Evolutionary conservation across 2,888 invertebrate genomes (phyloP).

Genomic region (Chrysolina americana): DNA sequence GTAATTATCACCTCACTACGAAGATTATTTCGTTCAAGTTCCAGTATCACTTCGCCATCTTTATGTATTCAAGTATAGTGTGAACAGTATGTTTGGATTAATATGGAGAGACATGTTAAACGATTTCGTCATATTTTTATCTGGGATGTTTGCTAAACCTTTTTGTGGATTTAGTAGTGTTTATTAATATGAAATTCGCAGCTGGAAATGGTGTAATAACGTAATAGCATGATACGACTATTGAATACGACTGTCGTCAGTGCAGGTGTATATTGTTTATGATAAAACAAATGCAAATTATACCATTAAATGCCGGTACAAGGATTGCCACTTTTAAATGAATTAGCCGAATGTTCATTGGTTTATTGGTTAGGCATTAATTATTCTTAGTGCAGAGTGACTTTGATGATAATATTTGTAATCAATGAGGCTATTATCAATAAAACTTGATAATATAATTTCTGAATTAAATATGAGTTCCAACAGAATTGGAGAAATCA

Average conservation of each 20-base stretch:
- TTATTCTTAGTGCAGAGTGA: too few relatives aligned
- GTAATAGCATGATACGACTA: constrained; percentile 12
- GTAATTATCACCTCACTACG: constrained; percentile 16
- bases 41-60: constrained; percentile 40
- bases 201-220: not conserved
- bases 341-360: constrained; percentile 17
- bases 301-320: constrained; percentile 49
- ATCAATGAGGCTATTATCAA: too few relatives aligned
- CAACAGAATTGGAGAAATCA: too few relatives aligned
- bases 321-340: constrained; percentile 42
- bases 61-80: constrained; percentile 57
- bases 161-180: constrained; percentile 39
- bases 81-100: constrained; percentile 55
- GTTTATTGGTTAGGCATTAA: not conserved
- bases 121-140: constrained; percentile 57
- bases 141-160: constrained; percentile 57
- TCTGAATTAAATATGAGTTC: too few relatives aligned
- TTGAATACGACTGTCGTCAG: not conserved
- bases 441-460: too few relatives aligned
- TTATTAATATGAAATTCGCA: constrained; percentile 22
- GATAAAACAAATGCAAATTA: constrained; percentile 41
- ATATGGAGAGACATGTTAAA: constrained; percentile 46
- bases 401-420: too few relatives aligned
- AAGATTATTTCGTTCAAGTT: not conserved
- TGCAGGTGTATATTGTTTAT: constrained; percentile 44